Base-by-base conservation (phyloP, 2,113 vertebrate genomes). In the Gymnocephalus cernua region DNA sequence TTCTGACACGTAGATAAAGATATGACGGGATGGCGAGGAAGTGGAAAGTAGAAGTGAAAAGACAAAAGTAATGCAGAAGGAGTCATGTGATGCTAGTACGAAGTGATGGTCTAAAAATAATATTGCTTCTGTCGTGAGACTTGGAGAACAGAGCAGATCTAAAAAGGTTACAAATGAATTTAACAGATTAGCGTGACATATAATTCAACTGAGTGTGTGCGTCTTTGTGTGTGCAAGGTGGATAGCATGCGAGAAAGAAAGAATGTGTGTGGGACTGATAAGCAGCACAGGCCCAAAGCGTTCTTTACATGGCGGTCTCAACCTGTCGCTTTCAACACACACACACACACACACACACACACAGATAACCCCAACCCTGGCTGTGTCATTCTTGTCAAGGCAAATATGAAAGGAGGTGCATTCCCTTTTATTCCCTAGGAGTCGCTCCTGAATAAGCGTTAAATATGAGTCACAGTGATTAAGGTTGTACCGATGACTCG, bases 61-160 rank as follows among this genome's bases (percentile, higher is more conserved):
- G 61, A 82, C 25, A 79, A 38, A 73, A 83, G 77, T 76, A 80
- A 68, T 54, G 35, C 51, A 5, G 71, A 57, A n/a, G 51, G 14
- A 68, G 68, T 58, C 57, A 50, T 87, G 48, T 68, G 77, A 89
- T 61, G 64, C 35, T 10, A 51, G 59, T 67, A 45, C n/a, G 12
- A 90, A 85, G 72, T 57, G 76, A 87, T 78, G 86, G 84, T 82
- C 84, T 90, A 86, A 86, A 92, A 86, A 82, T 92, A 89, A 91
- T 73, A 77, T 29, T 16, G 66, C 73, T 79, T 79, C 79, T 83
- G 82, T 88, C 38, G 7, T 76, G 71, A 86, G 80, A 86, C 79
- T 57, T 56, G 47, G 79, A 88, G 74, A 87, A 75, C 63, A 67
- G 74, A 78, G 77, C 65, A 27, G 68, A 88, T 80, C 77, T 69